Evolutionary conservation across 2,113 vertebrate species (phyloP).

Genomic region (Apistogramma diplotaenia): DNA sequence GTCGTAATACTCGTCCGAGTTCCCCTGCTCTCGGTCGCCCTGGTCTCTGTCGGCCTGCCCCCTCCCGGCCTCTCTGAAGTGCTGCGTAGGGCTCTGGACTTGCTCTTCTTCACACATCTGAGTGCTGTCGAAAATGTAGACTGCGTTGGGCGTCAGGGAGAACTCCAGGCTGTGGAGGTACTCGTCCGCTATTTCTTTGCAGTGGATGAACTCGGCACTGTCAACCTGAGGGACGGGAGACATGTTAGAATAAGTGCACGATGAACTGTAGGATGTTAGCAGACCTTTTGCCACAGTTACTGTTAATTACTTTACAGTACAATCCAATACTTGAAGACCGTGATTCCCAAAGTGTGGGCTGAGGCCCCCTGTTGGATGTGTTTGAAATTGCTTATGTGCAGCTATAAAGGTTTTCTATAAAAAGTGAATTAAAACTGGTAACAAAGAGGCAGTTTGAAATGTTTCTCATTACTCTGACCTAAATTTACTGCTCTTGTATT

Average conservation of each 20-base stretch:
- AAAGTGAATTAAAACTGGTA: no score
- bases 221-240: constrained; percentile 55
- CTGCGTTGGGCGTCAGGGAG: constrained; percentile 58
- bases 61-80: not conserved
- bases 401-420: no score
- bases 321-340: not conserved
- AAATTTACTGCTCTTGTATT: no score
- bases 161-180: constrained; percentile 68
- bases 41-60: fast-evolving
- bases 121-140: constrained; percentile 66
- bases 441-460: no score
- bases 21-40: not conserved
- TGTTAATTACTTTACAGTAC: not conserved
- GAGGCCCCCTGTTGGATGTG: no score
- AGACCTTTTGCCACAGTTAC: not conserved
- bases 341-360: no score
- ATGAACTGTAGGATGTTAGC: no score
- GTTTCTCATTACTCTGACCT: no score
- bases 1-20: constrained; percentile 71
- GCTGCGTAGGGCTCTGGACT: not conserved
- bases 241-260: not conserved
- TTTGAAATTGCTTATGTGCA: no score
- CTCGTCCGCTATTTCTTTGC: constrained; percentile 77
- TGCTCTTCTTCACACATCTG: not conserved
- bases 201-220: constrained; percentile 69